Conservation (phyloP, 2,113 vertebrate species). For the Mobula hypostoma region DNA sequence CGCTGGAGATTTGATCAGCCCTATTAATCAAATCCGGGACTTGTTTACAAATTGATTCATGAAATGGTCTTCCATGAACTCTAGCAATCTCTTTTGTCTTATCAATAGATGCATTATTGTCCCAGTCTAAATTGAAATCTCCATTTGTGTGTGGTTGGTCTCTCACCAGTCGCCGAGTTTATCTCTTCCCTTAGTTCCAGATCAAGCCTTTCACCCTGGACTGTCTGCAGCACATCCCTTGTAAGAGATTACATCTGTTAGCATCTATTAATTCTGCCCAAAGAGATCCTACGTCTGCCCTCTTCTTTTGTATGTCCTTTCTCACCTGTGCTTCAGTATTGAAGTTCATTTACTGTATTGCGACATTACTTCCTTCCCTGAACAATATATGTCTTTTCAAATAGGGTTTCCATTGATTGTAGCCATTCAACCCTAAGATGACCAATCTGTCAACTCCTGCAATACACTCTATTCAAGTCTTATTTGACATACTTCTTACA, state of each 20-base stretch:
- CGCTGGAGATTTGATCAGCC: neutral
- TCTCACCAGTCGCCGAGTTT: neutral
- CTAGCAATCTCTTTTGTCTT: neutral
- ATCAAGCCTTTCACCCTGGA: neutral
- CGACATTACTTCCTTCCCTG: neutral
- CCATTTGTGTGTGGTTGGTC: neutral
- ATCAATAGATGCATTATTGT: neutral
- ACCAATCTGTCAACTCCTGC: neutral
- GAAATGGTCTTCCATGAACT: neutral
- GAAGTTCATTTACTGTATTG: neutral
- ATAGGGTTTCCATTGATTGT: neutral
- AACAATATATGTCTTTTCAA: neutral
- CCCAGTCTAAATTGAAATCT: neutral
- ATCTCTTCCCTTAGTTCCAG: neutral
- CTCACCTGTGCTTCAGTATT: neutral
- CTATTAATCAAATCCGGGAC: slow-evolving; percentile 2
- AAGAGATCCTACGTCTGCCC: neutral
- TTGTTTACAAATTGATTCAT: slow-evolving; percentile 4
- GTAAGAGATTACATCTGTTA: neutral
- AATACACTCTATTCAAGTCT: neutral
- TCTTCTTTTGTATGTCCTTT: slow-evolving; percentile 16
- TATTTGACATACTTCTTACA: neutral
- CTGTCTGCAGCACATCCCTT: neutral
- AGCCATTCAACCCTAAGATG: neutral
- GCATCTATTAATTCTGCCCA: neutral